A percentile compares a stretch with the other conserved stretches of the same genome.
These are phyloP conservation scores for Toxostoma redivivum DNA, from an alignment of 2,113 vertebrate genomes.

Conservation along the genomic window DNA sequence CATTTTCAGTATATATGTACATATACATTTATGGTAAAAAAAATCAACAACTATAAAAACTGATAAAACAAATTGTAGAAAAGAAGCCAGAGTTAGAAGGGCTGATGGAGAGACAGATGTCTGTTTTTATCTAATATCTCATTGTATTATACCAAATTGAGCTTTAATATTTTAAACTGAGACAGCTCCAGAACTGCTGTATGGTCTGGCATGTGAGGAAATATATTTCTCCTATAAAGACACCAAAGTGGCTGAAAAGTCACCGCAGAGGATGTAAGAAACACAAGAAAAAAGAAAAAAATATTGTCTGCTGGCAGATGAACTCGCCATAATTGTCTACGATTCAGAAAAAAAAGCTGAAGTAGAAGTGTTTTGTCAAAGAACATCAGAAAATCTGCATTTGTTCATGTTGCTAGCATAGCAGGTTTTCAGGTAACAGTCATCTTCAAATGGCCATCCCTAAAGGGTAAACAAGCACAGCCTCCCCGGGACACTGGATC, in stretches of 20 bases:
- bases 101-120: not conserved
- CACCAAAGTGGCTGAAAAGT: not conserved
- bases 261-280: not conserved
- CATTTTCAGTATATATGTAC: not conserved
- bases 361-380: not conserved
- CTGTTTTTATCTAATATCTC: not conserved
- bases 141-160: not conserved
- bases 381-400: not conserved
- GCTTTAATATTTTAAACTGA: not conserved
- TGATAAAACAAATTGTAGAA: not conserved
- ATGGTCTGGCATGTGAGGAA: not conserved
- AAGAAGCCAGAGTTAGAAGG: not conserved
- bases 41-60: not conserved
- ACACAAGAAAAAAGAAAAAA: not conserved
- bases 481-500: not conserved
- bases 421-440: not conserved
- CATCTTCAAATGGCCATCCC: not conserved
- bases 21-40: not conserved
- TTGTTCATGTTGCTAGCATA: not conserved
- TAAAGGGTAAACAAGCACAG: rapidly evolving
- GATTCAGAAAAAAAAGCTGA: not conserved
- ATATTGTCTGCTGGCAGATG: not conserved
- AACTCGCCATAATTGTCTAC: rapidly evolving
- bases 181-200: not conserved
- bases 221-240: not conserved